Percentiles rank a stretch among this genome's conserved stretches.
phyloP scores from a whole-genome alignment of 2,888 invertebrate genomes.

The Amiota mariae region DNA sequence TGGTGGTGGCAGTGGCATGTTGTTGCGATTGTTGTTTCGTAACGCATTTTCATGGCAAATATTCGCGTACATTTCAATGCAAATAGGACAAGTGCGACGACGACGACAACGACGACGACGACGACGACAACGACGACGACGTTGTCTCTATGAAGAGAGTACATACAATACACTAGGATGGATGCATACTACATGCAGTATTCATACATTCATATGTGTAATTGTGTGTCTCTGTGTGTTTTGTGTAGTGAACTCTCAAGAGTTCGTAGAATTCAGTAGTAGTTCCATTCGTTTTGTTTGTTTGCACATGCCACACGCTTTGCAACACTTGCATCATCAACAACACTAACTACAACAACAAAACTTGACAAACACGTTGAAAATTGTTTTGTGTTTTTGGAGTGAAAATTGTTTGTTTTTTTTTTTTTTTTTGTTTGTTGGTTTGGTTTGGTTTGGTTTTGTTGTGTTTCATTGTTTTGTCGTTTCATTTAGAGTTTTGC shows the following conservation, averaged over 20 bases:
- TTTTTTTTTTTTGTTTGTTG: background rate
- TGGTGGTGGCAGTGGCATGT: background rate
- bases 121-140: background rate
- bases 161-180: no score
- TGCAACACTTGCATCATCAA: background rate
- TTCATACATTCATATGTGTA: constrained; percentile 8
- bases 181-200: constrained; percentile 5
- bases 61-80: constrained; percentile 16
- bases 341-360: background rate
- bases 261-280: no score
- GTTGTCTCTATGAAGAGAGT: no score
- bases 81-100: constrained; percentile 16
- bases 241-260: background rate
- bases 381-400: constrained; percentile 17
- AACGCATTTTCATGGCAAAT: constrained; percentile 10
- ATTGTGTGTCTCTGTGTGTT: background rate
- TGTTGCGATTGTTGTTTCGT: constrained; percentile 2
- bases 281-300: background rate
- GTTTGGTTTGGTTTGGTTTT: background rate
- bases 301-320: background rate
- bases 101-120: background rate
- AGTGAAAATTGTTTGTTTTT: background rate
- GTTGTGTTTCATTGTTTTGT: background rate
- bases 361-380: constrained; percentile 15
- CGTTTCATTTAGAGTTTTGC: background rate